These are phyloP conservation scores for Oreochromis aureus DNA, from an alignment of 2,113 vertebrate genomes.

Conservation along the genomic window DNA sequence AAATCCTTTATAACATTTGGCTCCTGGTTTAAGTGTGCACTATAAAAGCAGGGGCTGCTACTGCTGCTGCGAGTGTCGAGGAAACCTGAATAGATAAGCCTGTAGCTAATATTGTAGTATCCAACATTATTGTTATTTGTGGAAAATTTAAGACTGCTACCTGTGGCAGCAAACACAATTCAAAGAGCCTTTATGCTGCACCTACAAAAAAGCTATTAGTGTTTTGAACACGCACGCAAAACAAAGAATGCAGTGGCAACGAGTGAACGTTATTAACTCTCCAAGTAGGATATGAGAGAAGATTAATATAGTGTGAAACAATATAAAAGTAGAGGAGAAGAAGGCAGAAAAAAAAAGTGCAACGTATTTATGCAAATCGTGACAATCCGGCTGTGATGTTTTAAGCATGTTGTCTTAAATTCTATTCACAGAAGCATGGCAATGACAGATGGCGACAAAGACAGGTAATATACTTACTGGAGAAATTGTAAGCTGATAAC, in stretches of 20 bases:
- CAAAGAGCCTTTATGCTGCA: constrained; percentile 5
- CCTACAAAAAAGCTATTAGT: constrained; percentile 37
- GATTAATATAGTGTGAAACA: constrained; percentile 43
- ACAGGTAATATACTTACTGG: constrained; percentile 6
- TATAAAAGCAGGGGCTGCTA: background rate
- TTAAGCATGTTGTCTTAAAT: constrained; percentile 3
- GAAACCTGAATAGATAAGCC: constrained; percentile 22
- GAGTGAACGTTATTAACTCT: constrained; percentile 42
- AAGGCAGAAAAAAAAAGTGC: background rate
- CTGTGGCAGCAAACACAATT: constrained; percentile 36
- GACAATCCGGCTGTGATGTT: background rate
- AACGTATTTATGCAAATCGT: constrained; percentile 43
- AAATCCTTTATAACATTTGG: background rate
- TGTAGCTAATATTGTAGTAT: constrained; percentile 31
- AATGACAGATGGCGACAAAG: background rate
- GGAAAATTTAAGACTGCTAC: constrained; percentile 27
- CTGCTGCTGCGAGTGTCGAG: background rate
- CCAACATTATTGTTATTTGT: constrained; percentile 35
- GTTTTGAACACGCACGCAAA: constrained; percentile 25
- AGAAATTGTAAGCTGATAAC: background rate
- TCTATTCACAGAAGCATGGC: background rate
- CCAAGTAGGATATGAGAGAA: constrained; percentile 25
- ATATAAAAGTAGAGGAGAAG: background rate
- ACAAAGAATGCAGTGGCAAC: constrained; percentile 7
- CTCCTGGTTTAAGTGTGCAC: background rate